Conservation (phyloP, 2,888 invertebrate genomes). For the Drosophila stalkeri region DNA sequence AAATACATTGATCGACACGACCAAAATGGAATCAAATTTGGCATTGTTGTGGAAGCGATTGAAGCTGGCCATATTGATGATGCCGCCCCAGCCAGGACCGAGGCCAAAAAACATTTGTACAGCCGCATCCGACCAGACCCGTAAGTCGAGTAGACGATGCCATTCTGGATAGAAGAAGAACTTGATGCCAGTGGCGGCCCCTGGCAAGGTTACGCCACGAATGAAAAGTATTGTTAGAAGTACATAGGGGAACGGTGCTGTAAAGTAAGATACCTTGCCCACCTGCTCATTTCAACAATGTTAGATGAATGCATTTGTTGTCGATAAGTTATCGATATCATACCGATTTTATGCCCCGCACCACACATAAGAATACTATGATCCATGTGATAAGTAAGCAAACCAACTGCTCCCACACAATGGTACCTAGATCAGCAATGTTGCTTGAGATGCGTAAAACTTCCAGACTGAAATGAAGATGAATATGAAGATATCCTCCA, state of each 20-base stretch:
- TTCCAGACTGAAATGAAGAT: constrained; percentile 87
- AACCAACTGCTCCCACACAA: constrained; percentile 93
- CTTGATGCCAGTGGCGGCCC: constrained; percentile 90
- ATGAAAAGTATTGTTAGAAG: constrained; percentile 90
- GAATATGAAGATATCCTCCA: constrained; percentile 61
- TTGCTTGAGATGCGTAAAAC: constrained; percentile 91
- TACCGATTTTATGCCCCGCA: constrained; percentile 93
- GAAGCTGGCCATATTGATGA: constrained; percentile 94
- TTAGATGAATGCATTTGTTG: neutral
- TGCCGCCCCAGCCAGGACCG: constrained; percentile 94
- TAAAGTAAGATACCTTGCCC: constrained; percentile 90
- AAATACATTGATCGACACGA: constrained; percentile 90
- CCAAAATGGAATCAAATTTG: constrained; percentile 88
- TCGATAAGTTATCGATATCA: constrained; percentile 16
- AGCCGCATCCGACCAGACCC: constrained; percentile 96
- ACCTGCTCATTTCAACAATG: constrained; percentile 61
- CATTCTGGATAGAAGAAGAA: constrained; percentile 93
- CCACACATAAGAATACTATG: constrained; percentile 92
- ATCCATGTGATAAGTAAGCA: constrained; percentile 92
- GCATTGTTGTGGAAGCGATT: constrained; percentile 91
- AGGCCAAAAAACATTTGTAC: constrained; percentile 97
- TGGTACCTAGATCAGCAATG: constrained; percentile 90
- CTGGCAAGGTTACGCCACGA: constrained; percentile 92
- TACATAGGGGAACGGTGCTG: constrained; percentile 93
- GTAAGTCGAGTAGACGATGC: constrained; percentile 90